Conservation (phyloP, 1,140 invertebrate species). For the Brachionus rotundiformis region DNA sequence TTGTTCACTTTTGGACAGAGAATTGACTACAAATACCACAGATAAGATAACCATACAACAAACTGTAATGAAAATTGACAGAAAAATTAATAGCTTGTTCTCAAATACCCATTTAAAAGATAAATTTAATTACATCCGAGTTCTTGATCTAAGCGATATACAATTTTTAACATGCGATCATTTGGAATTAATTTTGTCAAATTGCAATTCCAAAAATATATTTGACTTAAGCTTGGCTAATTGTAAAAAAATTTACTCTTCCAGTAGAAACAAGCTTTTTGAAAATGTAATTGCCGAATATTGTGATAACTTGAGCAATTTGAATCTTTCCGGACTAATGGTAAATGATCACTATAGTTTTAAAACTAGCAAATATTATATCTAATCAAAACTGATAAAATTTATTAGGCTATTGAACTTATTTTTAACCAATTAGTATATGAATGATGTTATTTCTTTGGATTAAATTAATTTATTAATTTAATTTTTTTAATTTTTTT, state of each 20-base stretch:
- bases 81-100: conserved; percentile 7
- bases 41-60: conserved; percentile 25
- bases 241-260: conserved; percentile 23
- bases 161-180: conserved; percentile 21
- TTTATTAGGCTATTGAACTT: no score
- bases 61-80: background rate
- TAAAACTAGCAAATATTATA: no score
- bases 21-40: background rate
- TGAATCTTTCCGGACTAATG: conserved; percentile 6
- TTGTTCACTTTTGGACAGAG: background rate
- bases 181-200: conserved; percentile 29
- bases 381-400: no score
- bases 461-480: no score
- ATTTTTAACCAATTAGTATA: no score
- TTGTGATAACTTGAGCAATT: conserved; percentile 9
- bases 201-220: conserved; percentile 42
- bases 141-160: conserved; percentile 27
- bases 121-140: conserved; percentile 17
- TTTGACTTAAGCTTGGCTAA: conserved; percentile 5
- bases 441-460: no score
- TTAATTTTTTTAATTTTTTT: no score
- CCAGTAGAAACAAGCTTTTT: background rate
- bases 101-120: background rate
- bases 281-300: conserved; percentile 35
- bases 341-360: no score